Conservation (phyloP, 2,113 vertebrate species). For the Macrotus californicus region DNA sequence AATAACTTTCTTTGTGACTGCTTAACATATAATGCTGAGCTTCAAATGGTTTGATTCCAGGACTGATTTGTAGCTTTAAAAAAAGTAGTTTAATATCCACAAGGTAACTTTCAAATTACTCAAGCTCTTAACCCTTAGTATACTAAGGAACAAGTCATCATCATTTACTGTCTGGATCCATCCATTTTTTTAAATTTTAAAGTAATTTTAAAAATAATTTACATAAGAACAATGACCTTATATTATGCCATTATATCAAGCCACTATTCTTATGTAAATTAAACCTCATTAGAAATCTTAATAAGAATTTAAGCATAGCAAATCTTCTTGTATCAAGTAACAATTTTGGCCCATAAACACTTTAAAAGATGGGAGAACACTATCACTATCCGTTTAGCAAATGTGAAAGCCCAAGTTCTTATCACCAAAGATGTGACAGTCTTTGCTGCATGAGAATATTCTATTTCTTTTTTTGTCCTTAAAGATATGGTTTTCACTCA, state of each 20-base stretch:
- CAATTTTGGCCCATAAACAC: neutral
- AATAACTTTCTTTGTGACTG: neutral
- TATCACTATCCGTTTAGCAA: neutral
- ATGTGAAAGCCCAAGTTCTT: neutral
- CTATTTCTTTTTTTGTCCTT: neutral
- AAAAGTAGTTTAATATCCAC: neutral
- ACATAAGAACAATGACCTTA: neutral
- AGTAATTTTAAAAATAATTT: conserved; percentile 2
- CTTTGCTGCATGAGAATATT: neutral
- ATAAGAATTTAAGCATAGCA: neutral
- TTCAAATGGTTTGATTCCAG: neutral
- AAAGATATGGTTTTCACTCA: neutral
- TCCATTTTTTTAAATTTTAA: neutral
- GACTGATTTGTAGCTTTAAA: neutral
- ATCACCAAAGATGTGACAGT: neutral
- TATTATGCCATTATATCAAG: no score
- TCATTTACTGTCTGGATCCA: neutral
- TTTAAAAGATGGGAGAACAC: neutral
- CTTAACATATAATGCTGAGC: neutral
- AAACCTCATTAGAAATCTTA: neutral
- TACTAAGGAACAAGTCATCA: neutral
- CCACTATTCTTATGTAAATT: no score
- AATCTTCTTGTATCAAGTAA: neutral
- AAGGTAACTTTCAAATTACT: conserved; percentile 1
- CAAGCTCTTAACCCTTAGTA: neutral